phyloP scores from a whole-genome alignment of 64 coral and sea anemone genomes.

The Montipora capricornis region DNA sequence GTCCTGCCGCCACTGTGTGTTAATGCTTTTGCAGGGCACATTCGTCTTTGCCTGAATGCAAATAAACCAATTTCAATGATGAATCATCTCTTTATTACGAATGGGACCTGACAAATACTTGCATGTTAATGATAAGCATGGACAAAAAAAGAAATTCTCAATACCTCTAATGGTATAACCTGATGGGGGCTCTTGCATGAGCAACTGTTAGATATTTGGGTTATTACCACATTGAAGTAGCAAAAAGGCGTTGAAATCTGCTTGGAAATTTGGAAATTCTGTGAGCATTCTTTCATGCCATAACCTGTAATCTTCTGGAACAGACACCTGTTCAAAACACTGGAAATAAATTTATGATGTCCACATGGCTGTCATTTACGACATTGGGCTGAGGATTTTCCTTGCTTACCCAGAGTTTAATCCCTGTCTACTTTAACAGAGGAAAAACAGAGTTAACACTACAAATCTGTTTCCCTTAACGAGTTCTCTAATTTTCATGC shows the following conservation, averaged over 20 bases:
- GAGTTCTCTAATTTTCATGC: too few species aligned
- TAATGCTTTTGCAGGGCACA: slow-evolving; percentile 51
- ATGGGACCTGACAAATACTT: neutral
- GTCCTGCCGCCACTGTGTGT: slow-evolving; percentile 25
- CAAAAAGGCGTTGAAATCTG: slow-evolving; percentile 22
- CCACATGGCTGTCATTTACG: neutral
- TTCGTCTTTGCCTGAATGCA: slow-evolving; percentile 39
- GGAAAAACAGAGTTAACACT: too few species aligned
- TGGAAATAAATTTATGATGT: too few species aligned
- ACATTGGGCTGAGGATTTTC: too few species aligned
- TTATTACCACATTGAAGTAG: slow-evolving; percentile 23
- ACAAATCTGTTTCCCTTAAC: too few species aligned
- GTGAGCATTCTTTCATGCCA: slow-evolving; percentile 34
- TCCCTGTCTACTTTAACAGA: too few species aligned
- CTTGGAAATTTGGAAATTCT: slow-evolving; percentile 4
- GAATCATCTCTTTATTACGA: neutral
- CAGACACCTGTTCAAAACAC: neutral
- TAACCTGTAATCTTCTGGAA: slow-evolving; percentile 7
- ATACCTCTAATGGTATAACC: too few species aligned
- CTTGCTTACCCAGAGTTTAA: too few species aligned
- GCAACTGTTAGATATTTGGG: too few species aligned
- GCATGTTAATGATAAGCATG: neutral
- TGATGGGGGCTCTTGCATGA: too few species aligned
- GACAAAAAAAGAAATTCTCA: too few species aligned
- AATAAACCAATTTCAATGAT: neutral